phyloP scores from a whole-genome alignment of 2,888 invertebrate genomes.

The Ligdia adustata region DNA sequence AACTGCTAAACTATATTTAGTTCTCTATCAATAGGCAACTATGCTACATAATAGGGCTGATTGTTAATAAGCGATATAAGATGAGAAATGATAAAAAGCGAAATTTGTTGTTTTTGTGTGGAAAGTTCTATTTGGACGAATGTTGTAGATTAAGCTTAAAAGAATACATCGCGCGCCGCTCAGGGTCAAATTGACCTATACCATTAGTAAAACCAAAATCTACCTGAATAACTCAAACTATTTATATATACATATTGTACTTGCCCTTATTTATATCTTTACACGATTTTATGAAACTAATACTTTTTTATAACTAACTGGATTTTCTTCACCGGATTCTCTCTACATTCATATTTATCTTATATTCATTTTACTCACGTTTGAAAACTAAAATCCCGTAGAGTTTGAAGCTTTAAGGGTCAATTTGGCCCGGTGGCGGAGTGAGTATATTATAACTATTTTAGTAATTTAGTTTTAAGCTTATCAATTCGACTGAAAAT shows the following conservation, averaged over 20 bases:
- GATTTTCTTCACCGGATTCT: too few relatives aligned
- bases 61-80: too few relatives aligned
- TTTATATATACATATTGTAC: neutral
- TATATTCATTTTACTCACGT: neutral
- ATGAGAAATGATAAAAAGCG: too few relatives aligned
- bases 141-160: too few relatives aligned
- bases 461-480: neutral
- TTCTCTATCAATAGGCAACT: too few relatives aligned
- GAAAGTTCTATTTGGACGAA: too few relatives aligned
- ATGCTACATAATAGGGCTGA: too few relatives aligned
- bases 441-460: constrained; percentile 1
- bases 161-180: neutral
- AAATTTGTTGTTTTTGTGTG: too few relatives aligned
- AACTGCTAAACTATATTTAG: too few relatives aligned
- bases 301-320: too few relatives aligned
- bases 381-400: constrained; percentile 2
- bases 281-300: constrained; percentile 4
- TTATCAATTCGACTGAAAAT: neutral
- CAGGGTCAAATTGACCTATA: constrained; percentile 23
- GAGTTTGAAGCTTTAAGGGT: constrained; percentile 17
- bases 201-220: neutral
- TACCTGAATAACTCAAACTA: too few relatives aligned
- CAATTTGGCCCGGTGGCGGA: constrained; percentile 24
- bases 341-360: neutral
- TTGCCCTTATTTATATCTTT: constrained; percentile 5